phyloP scores from a whole-genome alignment of 2,113 vertebrate species.

The Turdus rufiventris region DNA sequence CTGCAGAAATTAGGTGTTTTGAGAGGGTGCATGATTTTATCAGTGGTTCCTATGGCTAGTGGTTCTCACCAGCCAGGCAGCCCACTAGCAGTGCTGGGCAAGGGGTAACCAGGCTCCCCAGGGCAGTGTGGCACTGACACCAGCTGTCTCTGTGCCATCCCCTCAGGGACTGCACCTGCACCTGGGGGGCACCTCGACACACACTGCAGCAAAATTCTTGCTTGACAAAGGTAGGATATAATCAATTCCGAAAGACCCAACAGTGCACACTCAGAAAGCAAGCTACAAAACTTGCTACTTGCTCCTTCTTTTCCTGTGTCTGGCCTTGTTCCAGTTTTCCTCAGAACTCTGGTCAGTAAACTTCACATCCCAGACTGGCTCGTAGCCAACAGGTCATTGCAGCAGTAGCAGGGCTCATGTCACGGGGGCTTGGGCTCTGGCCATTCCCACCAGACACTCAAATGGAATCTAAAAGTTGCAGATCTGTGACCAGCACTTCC shows the following conservation, averaged over 20 bases:
- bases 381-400: background rate
- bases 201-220: background rate
- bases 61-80: background rate
- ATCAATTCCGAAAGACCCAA: background rate
- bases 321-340: background rate
- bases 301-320: background rate
- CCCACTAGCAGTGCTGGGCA: background rate
- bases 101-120: fast-evolving
- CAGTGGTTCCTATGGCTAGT: background rate
- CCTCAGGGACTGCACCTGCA: background rate
- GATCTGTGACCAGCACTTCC: fast-evolving
- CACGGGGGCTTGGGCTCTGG: background rate
- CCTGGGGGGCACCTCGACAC: background rate
- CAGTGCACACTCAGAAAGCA: background rate
- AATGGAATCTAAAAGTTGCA: background rate
- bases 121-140: background rate
- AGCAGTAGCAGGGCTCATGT: background rate
- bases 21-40: background rate
- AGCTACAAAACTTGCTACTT: background rate
- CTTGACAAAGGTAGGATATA: background rate
- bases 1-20: background rate
- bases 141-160: background rate
- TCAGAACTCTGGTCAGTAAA: background rate
- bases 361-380: background rate
- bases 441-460: background rate